Percentiles rank a stretch among this genome's conserved stretches.
These are phyloP conservation scores for Orbicella faveolata DNA, from an alignment of 64 coral and sea anemone species.

Conservation along the genomic window DNA sequence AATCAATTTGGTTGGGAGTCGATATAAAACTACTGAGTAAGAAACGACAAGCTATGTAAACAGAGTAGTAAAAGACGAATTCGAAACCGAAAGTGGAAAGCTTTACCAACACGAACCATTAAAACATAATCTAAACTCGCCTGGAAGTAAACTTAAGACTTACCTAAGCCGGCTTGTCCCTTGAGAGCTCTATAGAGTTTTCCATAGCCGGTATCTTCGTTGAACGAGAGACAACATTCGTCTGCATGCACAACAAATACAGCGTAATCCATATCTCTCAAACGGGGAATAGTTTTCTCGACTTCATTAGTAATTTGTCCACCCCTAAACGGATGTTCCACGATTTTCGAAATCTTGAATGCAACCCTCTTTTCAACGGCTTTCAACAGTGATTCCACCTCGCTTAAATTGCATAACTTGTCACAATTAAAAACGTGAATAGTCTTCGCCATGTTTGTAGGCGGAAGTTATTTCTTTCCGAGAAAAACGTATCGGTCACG, in stretches of 20 bases:
- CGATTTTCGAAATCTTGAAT: not conserved
- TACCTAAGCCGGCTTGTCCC: not conserved
- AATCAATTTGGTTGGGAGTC: no score
- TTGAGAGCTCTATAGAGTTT: not conserved
- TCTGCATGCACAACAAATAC: conserved; percentile 14
- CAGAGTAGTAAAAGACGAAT: no score
- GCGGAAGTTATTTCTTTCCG: not conserved
- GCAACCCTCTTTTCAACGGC: not conserved
- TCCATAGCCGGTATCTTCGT: not conserved
- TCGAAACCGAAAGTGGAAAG: no score
- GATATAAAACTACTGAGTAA: no score
- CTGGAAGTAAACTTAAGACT: not conserved
- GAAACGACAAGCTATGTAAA: no score
- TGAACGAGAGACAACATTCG: not conserved
- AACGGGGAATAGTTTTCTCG: not conserved
- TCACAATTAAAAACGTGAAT: conserved; percentile 6
- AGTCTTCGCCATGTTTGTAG: not conserved
- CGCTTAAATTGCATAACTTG: not conserved
- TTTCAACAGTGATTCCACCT: not conserved
- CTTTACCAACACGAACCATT: no score
- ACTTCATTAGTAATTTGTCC: not conserved
- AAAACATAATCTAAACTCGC: no score
- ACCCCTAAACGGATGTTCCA: not conserved
- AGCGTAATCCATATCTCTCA: conserved; percentile 12
- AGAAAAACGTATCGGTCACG: not conserved